Conservation (phyloP, 2,113 vertebrate genomes). For the Lycaon pictus region DNA sequence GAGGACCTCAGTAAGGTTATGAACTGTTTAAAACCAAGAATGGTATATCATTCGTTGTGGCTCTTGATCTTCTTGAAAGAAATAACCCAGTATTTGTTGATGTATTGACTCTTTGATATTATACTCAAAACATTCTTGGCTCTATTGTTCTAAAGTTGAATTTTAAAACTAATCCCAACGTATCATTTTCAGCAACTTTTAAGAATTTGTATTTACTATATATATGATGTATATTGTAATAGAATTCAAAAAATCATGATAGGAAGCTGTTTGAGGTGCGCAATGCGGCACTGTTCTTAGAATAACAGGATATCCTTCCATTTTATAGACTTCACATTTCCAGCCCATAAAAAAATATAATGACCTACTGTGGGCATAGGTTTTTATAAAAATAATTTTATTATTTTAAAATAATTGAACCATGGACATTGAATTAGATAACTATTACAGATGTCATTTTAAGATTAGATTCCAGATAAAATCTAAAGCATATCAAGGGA, state of each 20-base stretch:
- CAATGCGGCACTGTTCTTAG: conserved; percentile 60
- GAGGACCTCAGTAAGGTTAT: conserved; percentile 21
- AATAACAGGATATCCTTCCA: conserved; percentile 76
- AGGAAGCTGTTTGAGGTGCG: conserved; percentile 65
- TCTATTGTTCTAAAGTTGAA: conserved; percentile 50
- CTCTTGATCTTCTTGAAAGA: not conserved
- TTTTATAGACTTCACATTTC: conserved; percentile 69
- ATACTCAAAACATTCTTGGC: conserved; percentile 43
- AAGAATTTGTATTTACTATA: conserved; percentile 52
- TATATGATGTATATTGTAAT: conserved; percentile 30
- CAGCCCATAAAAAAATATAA: conserved; percentile 29
- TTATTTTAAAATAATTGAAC: conserved; percentile 66
- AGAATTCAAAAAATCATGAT: conserved; percentile 61
- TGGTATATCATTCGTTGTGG: not conserved
- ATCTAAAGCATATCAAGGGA: not conserved
- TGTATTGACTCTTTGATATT: not conserved
- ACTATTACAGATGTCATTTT: not conserved
- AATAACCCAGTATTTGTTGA: conserved; percentile 37
- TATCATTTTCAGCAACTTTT: conserved; percentile 35
- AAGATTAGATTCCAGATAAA: conserved; percentile 37
- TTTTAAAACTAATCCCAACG: conserved; percentile 21
- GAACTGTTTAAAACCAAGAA: not conserved
- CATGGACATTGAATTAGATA: conserved; percentile 19
- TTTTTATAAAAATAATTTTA: conserved; percentile 44
- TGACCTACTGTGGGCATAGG: not conserved